Evolutionary conservation across 2,113 vertebrate species (phyloP).

Genomic region (Phoxinus phoxinus): DNA sequence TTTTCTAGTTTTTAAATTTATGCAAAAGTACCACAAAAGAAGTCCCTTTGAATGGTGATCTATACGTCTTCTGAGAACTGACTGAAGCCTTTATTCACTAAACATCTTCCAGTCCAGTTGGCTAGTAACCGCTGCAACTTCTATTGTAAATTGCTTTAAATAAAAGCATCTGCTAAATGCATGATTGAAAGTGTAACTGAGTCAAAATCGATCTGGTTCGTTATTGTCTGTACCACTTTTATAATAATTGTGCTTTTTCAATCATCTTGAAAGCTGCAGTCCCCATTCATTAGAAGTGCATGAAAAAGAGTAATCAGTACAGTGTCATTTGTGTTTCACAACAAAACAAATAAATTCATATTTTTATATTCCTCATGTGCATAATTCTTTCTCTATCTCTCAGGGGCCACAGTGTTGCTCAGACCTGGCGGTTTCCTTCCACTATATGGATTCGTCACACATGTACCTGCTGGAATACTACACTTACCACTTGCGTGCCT

Average conservation of each 20-base stretch:
- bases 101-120: neutral
- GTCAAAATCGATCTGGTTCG: neutral
- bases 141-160: neutral
- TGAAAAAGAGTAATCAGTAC: neutral
- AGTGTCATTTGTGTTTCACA: too few species aligned
- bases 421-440: constrained; percentile 80
- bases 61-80: neutral
- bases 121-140: neutral
- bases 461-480: constrained; percentile 79
- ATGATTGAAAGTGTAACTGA: neutral
- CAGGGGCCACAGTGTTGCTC: constrained; percentile 79
- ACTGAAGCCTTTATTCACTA: neutral
- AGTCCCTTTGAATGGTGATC: neutral
- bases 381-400: neutral
- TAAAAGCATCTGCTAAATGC: neutral
- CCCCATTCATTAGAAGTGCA: neutral
- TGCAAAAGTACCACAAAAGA: neutral
- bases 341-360: too few species aligned
- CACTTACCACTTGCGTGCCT: constrained; percentile 76
- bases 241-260: neutral
- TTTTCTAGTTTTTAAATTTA: neutral
- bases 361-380: neutral
- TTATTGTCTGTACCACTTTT: too few species aligned
- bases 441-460: constrained; percentile 67
- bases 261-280: neutral